Evolutionary conservation across 2,888 invertebrate species (phyloP), one percentile per base, ranked within the genome.

Genomic region (Zhuqinia jingwanae): DNA sequence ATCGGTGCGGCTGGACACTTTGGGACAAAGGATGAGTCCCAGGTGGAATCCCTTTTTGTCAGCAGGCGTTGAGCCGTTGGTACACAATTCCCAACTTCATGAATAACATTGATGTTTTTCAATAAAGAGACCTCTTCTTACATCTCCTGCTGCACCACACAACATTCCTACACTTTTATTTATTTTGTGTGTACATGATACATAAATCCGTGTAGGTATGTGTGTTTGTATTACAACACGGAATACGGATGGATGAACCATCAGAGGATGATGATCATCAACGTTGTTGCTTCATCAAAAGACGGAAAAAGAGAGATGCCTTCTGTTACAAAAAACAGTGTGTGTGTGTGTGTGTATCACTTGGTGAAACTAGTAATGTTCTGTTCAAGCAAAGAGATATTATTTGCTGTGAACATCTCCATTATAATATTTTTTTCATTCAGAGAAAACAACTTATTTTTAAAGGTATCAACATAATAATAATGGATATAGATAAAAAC

Each of bases 1-100:
- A 90, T 90, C 89, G 89, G 85, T 88, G 85, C 88, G 89, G 88
- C 89, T 87, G 89, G 90, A 90, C 90, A 90, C 90, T 90, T 90
- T 89, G 80, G 89, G 82, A 90, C 90, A 90, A 90, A 90, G 86
- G 90, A 90, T 90, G 90, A 90, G 89, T 89, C 90, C 90, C 90
- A 90, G 89, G 90, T 89, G 89, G 89, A 82, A 90, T 90, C 89
- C 87, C 88, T 89, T 88, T 90, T 90, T 90, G 89, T 89, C 88
- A 89, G 87, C 90, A 90, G 88, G 88, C 89, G 90, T 90, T 90
- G 89, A 90, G 89, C 90, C 89, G 90, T 90, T 90, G 88, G 88
- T 82, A 85, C 75, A 80, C 80, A 80, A 80, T 82, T 56, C 79
- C 79, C 47, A n/a, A 45, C 60, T 27, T 45, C 63, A 36, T 60